Evolutionary conservation across 2,113 vertebrate genomes (phyloP).

Genomic region (Megalops atlanticus): DNA sequence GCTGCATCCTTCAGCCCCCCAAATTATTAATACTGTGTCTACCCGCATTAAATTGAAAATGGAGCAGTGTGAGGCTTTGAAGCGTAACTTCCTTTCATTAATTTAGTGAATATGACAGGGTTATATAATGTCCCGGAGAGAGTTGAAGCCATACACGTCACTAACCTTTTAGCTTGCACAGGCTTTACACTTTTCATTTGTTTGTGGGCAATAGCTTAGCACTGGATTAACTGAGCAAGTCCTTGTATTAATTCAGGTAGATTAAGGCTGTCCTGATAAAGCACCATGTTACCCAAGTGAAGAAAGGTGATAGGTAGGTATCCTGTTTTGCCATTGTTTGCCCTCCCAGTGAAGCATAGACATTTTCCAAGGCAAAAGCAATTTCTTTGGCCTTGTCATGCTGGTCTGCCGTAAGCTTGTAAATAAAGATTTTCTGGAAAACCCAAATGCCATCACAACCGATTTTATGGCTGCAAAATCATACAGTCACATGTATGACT

Average conservation of each 20-base stretch:
- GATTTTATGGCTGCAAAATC: constrained; percentile 36
- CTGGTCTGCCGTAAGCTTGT: constrained; percentile 33
- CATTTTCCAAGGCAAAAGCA: constrained; percentile 24
- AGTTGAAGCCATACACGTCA: constrained; percentile 55
- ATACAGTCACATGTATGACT: constrained; percentile 30
- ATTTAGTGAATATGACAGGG: constrained; percentile 66
- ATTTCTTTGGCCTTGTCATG: constrained; percentile 33
- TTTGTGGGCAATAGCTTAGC: constrained; percentile 62
- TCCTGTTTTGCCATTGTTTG: neutral
- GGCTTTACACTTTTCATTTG: constrained; percentile 73
- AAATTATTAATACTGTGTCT: constrained; percentile 52
- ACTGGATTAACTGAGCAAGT: constrained; percentile 64
- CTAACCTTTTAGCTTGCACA: constrained; percentile 66
- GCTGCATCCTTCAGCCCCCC: constrained; percentile 34
- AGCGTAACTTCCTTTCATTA: constrained; percentile 59
- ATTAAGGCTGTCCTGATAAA: constrained; percentile 55
- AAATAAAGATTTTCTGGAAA: constrained; percentile 39
- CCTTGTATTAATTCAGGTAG: constrained; percentile 69
- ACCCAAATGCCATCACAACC: constrained; percentile 41
- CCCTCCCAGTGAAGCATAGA: neutral
- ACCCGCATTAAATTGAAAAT: constrained; percentile 67
- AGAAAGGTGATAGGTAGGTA: neutral
- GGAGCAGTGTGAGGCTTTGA: constrained; percentile 58
- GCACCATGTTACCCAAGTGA: constrained; percentile 22
- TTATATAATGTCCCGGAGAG: constrained; percentile 68